Evolutionary conservation across 2,113 vertebrate species (phyloP), one percentile per base, ranked within the genome.

Genomic region (Herpetotheres cachinnans): DNA sequence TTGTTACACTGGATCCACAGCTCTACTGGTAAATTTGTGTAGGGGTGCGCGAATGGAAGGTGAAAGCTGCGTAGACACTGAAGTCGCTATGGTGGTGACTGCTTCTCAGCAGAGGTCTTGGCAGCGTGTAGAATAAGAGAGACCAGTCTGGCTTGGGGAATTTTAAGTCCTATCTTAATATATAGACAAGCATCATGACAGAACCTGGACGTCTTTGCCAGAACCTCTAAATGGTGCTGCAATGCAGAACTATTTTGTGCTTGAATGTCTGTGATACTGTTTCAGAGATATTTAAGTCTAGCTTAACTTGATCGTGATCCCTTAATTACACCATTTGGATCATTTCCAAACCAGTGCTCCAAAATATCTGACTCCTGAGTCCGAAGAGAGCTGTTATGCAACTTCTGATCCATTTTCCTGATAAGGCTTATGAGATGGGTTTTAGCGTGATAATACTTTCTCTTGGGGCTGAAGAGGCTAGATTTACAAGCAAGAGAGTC

Each of bases 271-370:
- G 77, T 54, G 84, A 72, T 72, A 2, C 20, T 0, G 6, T 8
- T 67, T 73, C 42, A 38, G 90, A 58, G 91, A 74, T 65, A 34
- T 83, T 77, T 50, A 67, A 89, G 36, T 22, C 63, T 54, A 86
- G 24, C 24, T 86, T 94, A 82, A 71, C 88, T 96, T 46, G 36
- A 74, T 91, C 89, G 85, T 44, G 73, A 94, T 82, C 79, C 67
- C 59, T 88, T 96, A 82, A 89, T 91, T 81, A 62, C 21, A 18
- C 74, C 44, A 62, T 86, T 69, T 88, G 93, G 89, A 81, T 80
- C 27, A 19, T 50, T 91, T 94, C 89, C 74, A 71, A 89, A 61
- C 36, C 70, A 72, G 47, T 89, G 87, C 93, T 65, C 58, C 72
- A n/a, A 80, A 93, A 74, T 22, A 46, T 52, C 93, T 94, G 58